Evolutionary conservation across 1,140 invertebrate species (phyloP).

Genomic region (Theocolax elegans): DNA sequence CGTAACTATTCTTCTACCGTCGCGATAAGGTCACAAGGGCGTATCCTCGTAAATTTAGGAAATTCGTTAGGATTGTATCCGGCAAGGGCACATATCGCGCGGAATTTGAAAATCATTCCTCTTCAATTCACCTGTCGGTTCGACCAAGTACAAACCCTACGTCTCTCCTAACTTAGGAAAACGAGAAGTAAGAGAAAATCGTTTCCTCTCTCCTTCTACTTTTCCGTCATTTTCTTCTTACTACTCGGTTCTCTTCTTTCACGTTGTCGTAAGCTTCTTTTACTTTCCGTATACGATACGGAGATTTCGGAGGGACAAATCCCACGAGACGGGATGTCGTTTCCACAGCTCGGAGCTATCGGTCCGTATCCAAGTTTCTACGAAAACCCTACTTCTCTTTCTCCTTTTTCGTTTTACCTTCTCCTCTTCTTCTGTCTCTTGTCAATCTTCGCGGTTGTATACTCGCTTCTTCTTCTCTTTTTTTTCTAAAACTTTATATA

Average conservation of each 20-base stretch:
- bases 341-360: conserved; percentile 44
- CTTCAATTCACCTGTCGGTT: conserved; percentile 4
- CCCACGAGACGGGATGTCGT: conserved; percentile 48
- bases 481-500: neutral
- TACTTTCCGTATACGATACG: neutral
- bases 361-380: conserved; percentile 45
- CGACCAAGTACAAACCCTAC: neutral
- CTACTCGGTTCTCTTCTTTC: neutral
- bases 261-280: neutral
- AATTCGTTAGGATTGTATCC: conserved; percentile 7
- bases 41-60: conserved; percentile 4
- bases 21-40: no score
- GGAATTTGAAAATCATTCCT: conserved; percentile 3
- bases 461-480: neutral
- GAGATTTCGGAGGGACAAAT: conserved; percentile 38
- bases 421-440: neutral
- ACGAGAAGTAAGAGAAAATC: neutral
- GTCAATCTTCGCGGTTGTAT: neutral
- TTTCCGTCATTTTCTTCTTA: conserved; percentile 3
- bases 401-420: neutral
- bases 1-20: no score
- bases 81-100: no score
- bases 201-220: neutral
- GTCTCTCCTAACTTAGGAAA: neutral
- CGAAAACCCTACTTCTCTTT: neutral